A percentile compares a stretch with the other conserved stretches of the same genome.
Evolutionary conservation across 2,113 vertebrate genomes (phyloP).

Genomic region (Peromyscus polionotus): DNA sequence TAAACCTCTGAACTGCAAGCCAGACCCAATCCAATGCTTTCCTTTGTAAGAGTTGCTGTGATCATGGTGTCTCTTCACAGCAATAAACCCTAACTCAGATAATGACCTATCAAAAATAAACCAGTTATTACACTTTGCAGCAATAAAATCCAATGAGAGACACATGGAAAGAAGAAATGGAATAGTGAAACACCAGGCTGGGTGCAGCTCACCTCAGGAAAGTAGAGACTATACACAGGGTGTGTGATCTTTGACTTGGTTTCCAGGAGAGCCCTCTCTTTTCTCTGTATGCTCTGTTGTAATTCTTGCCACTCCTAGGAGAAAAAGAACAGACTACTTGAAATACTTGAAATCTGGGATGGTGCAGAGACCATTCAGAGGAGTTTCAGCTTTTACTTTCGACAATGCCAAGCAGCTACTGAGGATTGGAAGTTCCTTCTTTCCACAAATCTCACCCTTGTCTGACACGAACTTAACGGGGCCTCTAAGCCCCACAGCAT

Average conservation of each 20-base stretch:
- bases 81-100: not conserved
- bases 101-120: not conserved
- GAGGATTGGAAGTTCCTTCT: not conserved
- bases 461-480: not conserved
- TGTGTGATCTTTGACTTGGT: constrained; percentile 99
- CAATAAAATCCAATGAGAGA: not conserved
- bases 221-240: constrained; percentile 97
- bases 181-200: not conserved
- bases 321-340: constrained; percentile 64
- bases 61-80: not conserved
- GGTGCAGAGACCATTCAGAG: not conserved
- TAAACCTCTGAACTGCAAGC: not conserved
- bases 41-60: not conserved
- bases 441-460: not conserved
- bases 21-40: not conserved
- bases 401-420: constrained; percentile 40
- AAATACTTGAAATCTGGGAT: constrained; percentile 20
- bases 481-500: not conserved
- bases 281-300: constrained; percentile 98
- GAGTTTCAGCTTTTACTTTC: not conserved
- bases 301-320: constrained; percentile 98
- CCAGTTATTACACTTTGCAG: not conserved
- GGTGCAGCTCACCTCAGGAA: constrained; percentile 92
- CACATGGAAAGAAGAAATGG: not conserved
- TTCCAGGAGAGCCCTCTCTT: constrained; percentile 96